Evolutionary conservation across 2,113 vertebrate species (phyloP).

Genomic region (Murina feae): DNA sequence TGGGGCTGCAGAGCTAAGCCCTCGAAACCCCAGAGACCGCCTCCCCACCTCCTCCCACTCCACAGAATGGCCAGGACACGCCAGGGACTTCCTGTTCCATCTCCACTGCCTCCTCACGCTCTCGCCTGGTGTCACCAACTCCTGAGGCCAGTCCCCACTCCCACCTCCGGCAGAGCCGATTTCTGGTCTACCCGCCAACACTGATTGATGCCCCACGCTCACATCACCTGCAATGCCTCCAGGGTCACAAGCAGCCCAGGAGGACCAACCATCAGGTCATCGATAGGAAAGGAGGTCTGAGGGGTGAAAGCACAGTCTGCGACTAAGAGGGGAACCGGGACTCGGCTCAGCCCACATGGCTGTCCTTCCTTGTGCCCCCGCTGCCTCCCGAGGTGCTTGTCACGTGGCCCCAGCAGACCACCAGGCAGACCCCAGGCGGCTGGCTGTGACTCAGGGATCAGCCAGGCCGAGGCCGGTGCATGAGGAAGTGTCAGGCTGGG

Average conservation of each 20-base stretch:
- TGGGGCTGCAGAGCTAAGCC: background rate
- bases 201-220: fast-evolving
- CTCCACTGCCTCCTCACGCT: background rate
- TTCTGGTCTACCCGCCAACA: background rate
- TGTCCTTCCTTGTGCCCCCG: fast-evolving
- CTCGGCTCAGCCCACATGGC: background rate
- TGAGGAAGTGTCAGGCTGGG: no score
- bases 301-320: background rate
- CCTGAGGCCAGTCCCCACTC: background rate
- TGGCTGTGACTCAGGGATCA: background rate
- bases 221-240: background rate
- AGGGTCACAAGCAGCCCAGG: no score
- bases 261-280: fast-evolving
- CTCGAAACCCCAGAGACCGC: background rate
- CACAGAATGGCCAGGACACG: background rate
- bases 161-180: background rate
- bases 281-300: background rate
- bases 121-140: background rate
- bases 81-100: background rate
- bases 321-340: no score
- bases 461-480: background rate
- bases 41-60: fast-evolving
- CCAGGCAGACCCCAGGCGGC: no score
- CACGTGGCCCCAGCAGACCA: fast-evolving
- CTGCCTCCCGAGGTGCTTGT: background rate